Base-by-base conservation (phyloP, 2,888 invertebrate species). In the Drosophila aldrichi region DNA sequence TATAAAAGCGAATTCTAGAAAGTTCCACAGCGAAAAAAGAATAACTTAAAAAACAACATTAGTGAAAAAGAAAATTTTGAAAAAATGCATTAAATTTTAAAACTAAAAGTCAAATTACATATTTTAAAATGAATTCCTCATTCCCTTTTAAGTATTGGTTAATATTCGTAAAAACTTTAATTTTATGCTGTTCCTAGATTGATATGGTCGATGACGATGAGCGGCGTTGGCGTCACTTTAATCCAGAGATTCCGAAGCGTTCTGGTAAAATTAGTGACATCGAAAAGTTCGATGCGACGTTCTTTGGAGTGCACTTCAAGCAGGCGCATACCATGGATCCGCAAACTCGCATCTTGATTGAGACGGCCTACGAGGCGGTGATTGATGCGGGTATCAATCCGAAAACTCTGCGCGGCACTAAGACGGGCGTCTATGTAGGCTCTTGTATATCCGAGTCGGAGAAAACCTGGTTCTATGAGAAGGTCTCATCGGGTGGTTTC, bases 141-240 rank as follows among this genome's bases (percentile, higher is more conserved):
- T 2, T 32, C 0, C 10, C 32, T 10, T 10, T 10, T 3, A 14
- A 36, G 2, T 36, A 14, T 43, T 25, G 7, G 8, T 25, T 25
- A 25, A 25, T 25, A 0, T 7, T 29, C 2, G 29, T 6, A 51
- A 8, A 9, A 8, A 22, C 9, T 22, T 14, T 9, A 1, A 16
- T 16, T 52, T 5, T 20, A 16, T 52, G 8, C 7, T 34, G 14
- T 20, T 20, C 5, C 55, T 32, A 96, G 94, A 95, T 96, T 78
- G 97, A 98, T 89, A 95, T 98, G 94, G 95, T 98, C 66, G 96
- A 97, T 59, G 96, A 95, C 29, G 96, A 96, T 88, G 95, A 95
- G 74, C 94, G 96, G 44, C 94, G 97, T 77, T 98, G 97, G 97
- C 94, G 94, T 66, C 93, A 95, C 34, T 94, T 94, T n/a, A 95